Base-by-base conservation (phyloP, 1,140 invertebrate genomes). In the Macrosteles quadrilineatus region DNA sequence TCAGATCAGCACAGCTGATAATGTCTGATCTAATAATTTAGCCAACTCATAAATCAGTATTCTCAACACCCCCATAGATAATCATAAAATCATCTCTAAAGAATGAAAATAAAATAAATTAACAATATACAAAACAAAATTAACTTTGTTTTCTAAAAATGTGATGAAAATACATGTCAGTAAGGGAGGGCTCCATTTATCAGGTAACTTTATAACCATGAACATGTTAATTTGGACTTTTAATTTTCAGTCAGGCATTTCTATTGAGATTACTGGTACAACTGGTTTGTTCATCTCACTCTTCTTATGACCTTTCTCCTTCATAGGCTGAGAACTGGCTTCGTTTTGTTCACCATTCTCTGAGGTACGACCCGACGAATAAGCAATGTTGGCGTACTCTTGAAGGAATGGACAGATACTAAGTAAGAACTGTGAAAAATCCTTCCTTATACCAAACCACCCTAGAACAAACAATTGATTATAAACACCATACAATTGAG, bases 371-470 rank as follows among this genome's bases (percentile, higher is more conserved):
- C 68, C 68, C 43, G 71, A 71, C 21, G 90, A 91, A 78, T 98
- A 99, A 1, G 95, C 95, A 75, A 99, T 98, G 80, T 99, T 99
- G 2, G 95, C 97, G 80, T 99, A 99, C 78, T 98, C 96, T 85
- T 98, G 95, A 17, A 99, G 85, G 69, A 96, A 85, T 0, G 97
- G 97, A 84, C 96, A 98, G 0, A 93, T 86, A 32, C 94, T 91
- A 6, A 99, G 82, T 0, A 99, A 81, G 80, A 98, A 98, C 75
- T 95, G 93, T 79, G 96, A 98, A 79, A 99, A 98, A 76, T 97
- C 96, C 85, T 98, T 98, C 63, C 96, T 86, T 72, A 99, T 95
- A 29, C 96, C 97, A 83, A 98, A 99, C 96, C 97, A 99, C 97
- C 97, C 94, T 97, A 78, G 67, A 85, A 84, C n/a, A n/a, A 69